Base-by-base conservation (phyloP, 2,888 invertebrate genomes). In the Marasmarcha lunaedactyla region DNA sequence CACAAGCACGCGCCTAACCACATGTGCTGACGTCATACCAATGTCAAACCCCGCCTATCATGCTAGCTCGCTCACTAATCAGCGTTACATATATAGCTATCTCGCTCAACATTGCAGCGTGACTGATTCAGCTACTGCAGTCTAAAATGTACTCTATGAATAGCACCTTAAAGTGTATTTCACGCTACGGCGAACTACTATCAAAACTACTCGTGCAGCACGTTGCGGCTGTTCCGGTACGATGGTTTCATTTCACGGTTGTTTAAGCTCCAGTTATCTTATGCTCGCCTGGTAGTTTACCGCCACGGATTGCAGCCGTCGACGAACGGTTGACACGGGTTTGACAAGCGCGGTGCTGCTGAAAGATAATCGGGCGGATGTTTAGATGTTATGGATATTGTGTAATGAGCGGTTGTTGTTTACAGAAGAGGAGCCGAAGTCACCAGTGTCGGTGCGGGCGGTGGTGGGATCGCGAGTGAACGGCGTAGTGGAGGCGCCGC, bases 251-350 rank as follows among this genome's bases (percentile, higher is more conserved):
- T 50, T 59, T 30, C 30, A 30, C 30, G 30, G 30, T 30, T 30
- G 11, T 30, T 52, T 45, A 55, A 61, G 49, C 63, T 62, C 65
- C 57, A 48, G 44, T 44, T 41, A 38, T 30, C 46, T 52, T 65
- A 68, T 83, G 79, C 44, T 59, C 59, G 63, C 79, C 81, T 83
- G 70, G 81, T 83, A 69, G 53, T 81, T 83, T 81, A 71, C 81
- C 83, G 83, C 83, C 79, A 78, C 76, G 66, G 64, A 77, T 63
- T 79, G 79, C 78, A 79, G 73, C 74, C 74, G 69, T 61, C 68
- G 76, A 74, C 70, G 76, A 74, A 63, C 59, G 67, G 57, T 67
- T 78, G 78, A 78, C 76, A 71, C 68, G 73, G 59, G 62, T 64
- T 71, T 74, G 77, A 77, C 79, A 65, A 79, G 78, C 57, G 71